Percentiles rank a stretch among this genome's conserved stretches.
Conservation (phyloP, 2,888 invertebrate genomes). For the Poecilobothrus nobilitatus region DNA sequence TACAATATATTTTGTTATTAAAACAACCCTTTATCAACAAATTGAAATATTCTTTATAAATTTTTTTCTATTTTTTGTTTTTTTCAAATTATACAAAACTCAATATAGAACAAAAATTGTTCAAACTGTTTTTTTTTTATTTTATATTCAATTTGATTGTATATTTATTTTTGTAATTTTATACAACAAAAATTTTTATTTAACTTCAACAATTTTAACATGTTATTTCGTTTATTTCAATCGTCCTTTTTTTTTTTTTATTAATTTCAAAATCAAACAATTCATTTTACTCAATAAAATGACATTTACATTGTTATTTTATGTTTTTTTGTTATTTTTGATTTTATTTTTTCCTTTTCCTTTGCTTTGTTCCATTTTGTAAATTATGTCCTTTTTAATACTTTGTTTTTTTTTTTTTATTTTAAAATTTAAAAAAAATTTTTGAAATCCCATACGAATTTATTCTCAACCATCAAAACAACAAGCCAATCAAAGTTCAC, state of each 20-base stretch:
- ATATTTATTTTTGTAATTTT: not conserved
- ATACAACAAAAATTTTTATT: too few relatives aligned
- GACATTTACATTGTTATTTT: not conserved
- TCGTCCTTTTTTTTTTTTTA: not conserved
- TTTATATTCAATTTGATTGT: not conserved
- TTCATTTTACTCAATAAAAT: not conserved
- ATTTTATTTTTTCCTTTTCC: too few relatives aligned
- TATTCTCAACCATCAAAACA: not conserved
- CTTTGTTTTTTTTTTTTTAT: too few relatives aligned
- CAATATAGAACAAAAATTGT: not conserved
- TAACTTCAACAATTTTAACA: not conserved
- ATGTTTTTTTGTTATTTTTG: not conserved
- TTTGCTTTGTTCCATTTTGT: too few relatives aligned
- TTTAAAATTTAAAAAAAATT: too few relatives aligned
- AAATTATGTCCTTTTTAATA: too few relatives aligned
- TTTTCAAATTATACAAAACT: not conserved
- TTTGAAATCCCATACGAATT: too few relatives aligned
- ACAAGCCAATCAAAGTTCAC: slow-evolving; percentile 6
- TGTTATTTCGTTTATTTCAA: not conserved
- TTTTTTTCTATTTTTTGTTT: too few relatives aligned
- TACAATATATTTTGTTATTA: too few relatives aligned
- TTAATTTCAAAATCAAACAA: not conserved
- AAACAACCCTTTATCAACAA: too few relatives aligned
- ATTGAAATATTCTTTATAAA: too few relatives aligned
- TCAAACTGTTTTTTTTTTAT: not conserved